Evolutionary conservation across 1,140 invertebrate genomes (phyloP).

Genomic region (Pogonomyrmex californicus): DNA sequence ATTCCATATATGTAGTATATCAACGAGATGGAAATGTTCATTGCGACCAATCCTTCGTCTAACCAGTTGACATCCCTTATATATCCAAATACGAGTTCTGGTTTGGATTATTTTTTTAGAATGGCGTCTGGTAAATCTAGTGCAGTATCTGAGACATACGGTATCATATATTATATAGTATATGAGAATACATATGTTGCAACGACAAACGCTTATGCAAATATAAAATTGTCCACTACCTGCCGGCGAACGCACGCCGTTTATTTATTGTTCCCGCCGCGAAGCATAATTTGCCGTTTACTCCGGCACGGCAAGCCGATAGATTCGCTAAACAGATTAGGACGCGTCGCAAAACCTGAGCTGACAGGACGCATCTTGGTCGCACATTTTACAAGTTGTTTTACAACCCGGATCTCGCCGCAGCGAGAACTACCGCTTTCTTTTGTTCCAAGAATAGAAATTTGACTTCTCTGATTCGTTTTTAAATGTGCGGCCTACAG

Average conservation of each 20-base stretch:
- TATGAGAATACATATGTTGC: constrained; percentile 11
- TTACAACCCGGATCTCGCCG: constrained; percentile 83
- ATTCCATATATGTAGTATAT: background rate
- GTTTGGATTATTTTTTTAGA: constrained; percentile 41
- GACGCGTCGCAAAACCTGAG: constrained; percentile 61
- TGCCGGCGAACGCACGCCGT: constrained; percentile 39
- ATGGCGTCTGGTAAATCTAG: constrained; percentile 37
- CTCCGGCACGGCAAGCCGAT: constrained; percentile 63
- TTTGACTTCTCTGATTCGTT: constrained; percentile 52
- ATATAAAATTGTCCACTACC: constrained; percentile 65
- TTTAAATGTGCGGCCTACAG: constrained; percentile 22
- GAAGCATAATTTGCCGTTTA: constrained; percentile 65
- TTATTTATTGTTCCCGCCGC: constrained; percentile 71
- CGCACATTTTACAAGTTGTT: constrained; percentile 86
- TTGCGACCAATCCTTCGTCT: constrained; percentile 2
- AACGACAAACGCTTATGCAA: constrained; percentile 69
- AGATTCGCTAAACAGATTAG: constrained; percentile 82
- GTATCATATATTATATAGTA: background rate
- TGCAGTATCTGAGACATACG: background rate
- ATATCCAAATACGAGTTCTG: constrained; percentile 13
- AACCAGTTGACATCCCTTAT: background rate
- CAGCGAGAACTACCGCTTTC: constrained; percentile 58
- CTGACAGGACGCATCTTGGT: constrained; percentile 72
- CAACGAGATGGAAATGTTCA: constrained; percentile 1
- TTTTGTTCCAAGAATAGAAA: constrained; percentile 61